Evolutionary conservation across 1,140 invertebrate species (phyloP).

Genomic region (Apocrypta bakeri): DNA sequence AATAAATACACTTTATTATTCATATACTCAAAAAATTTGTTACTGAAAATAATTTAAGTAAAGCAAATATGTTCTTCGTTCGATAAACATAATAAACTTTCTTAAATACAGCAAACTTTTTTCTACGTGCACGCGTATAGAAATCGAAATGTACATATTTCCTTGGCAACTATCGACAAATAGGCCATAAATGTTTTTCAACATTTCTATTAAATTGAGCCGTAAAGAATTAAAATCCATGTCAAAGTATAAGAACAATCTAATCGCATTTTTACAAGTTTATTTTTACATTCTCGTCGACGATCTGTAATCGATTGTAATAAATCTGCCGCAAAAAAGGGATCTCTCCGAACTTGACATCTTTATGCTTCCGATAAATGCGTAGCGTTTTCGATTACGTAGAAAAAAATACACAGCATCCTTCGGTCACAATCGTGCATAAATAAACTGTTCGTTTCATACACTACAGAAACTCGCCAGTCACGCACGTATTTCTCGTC

Average conservation of each 20-base stretch:
- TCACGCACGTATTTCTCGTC: not conserved
- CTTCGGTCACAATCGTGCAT: constrained; percentile 6
- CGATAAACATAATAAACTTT: no score
- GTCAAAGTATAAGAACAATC: not conserved
- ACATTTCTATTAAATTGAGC: not conserved
- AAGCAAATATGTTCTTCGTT: no score
- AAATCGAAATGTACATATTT: no score
- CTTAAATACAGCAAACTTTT: no score
- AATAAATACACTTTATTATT: no score
- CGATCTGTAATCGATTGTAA: not conserved
- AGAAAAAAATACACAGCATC: not conserved
- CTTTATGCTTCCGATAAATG: constrained; percentile 17
- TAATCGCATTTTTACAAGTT: not conserved
- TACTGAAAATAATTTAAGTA: no score
- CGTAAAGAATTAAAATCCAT: not conserved
- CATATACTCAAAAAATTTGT: no score
- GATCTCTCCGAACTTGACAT: constrained; percentile 27
- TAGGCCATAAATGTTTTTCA: not conserved
- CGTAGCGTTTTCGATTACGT: constrained; percentile 2
- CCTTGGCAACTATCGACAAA: no score
- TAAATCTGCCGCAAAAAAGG: not conserved
- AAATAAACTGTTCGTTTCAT: not conserved
- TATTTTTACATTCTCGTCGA: constrained; percentile 25
- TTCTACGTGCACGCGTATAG: no score
- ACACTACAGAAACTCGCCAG: not conserved